Conservation (phyloP, 2,113 vertebrate genomes). For the Tragelaphus strepsiceros region DNA sequence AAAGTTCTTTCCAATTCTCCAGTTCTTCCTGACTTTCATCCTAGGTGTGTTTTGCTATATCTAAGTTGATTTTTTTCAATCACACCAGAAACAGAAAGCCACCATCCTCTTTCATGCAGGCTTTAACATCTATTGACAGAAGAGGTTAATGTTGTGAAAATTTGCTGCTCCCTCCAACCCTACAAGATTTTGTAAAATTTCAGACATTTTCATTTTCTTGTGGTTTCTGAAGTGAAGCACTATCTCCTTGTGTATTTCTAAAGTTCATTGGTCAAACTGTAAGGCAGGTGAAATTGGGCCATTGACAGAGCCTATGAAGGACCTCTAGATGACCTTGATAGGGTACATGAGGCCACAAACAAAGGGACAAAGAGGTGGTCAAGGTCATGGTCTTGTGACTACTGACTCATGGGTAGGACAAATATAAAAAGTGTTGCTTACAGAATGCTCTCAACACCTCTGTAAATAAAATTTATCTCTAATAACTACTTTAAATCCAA, state of each 20-base stretch:
- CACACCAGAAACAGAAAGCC: not conserved
- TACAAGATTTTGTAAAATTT: not conserved
- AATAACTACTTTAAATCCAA: constrained; percentile 54
- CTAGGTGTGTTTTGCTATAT: not conserved
- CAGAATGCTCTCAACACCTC: not conserved
- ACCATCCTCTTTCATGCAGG: not conserved
- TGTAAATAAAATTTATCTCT: constrained; percentile 36
- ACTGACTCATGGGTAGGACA: not conserved
- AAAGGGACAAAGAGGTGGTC: not conserved
- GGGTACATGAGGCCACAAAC: not conserved
- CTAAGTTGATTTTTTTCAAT: not conserved
- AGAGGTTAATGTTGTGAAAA: not conserved
- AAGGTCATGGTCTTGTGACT: not conserved
- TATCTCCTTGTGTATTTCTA: not conserved
- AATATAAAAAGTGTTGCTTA: constrained; percentile 29
- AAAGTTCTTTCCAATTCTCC: not conserved
- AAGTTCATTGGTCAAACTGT: not conserved
- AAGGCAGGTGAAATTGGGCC: not conserved
- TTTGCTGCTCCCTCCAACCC: not conserved
- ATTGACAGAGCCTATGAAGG: not conserved
- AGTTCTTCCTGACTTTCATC: not conserved
- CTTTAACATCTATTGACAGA: not conserved
- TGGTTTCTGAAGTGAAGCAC: not conserved
- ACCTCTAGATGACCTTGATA: not conserved
- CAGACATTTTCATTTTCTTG: not conserved